Percentiles rank a stretch among this genome's conserved stretches.
Conservation (phyloP, 2,888 invertebrate species). For the Caenorhabditis sinica region DNA sequence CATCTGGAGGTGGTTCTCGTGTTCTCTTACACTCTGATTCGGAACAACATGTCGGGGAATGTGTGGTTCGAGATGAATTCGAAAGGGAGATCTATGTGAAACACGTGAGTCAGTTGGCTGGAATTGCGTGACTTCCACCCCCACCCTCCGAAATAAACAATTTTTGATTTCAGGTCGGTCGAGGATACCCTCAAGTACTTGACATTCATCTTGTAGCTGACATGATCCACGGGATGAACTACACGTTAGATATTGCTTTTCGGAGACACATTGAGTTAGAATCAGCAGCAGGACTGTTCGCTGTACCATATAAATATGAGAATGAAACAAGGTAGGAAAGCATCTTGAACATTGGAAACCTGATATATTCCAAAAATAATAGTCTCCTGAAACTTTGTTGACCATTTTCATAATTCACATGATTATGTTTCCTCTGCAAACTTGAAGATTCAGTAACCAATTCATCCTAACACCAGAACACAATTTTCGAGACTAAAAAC, state of each 20-base stretch:
- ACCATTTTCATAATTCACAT: background rate
- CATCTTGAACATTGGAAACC: background rate
- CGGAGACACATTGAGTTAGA: constrained; percentile 42
- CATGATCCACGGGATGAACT: constrained; percentile 65
- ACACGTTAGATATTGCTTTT: constrained; percentile 57
- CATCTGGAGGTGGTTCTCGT: constrained; percentile 61
- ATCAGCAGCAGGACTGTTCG: constrained; percentile 44
- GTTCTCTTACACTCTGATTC: constrained; percentile 64
- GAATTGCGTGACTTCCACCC: background rate
- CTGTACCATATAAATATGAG: constrained; percentile 31
- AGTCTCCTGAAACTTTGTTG: background rate
- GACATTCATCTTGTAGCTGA: constrained; percentile 50
- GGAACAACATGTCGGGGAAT: constrained; percentile 67
- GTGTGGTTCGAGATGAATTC: constrained; percentile 67
- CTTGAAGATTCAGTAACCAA: background rate
- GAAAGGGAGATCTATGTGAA: constrained; percentile 62
- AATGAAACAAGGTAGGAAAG: constrained; percentile 47
- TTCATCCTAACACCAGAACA: constrained; percentile 20
- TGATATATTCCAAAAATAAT: background rate
- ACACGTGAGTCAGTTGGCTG: constrained; percentile 49
- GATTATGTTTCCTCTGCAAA: background rate
- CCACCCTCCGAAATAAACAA: background rate
- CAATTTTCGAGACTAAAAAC: constrained; percentile 8
- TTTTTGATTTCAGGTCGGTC: constrained; percentile 41
- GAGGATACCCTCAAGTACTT: constrained; percentile 51